Evolutionary conservation across 2,113 vertebrate species (phyloP).

Genomic region (Sinosuthora webbiana): DNA sequence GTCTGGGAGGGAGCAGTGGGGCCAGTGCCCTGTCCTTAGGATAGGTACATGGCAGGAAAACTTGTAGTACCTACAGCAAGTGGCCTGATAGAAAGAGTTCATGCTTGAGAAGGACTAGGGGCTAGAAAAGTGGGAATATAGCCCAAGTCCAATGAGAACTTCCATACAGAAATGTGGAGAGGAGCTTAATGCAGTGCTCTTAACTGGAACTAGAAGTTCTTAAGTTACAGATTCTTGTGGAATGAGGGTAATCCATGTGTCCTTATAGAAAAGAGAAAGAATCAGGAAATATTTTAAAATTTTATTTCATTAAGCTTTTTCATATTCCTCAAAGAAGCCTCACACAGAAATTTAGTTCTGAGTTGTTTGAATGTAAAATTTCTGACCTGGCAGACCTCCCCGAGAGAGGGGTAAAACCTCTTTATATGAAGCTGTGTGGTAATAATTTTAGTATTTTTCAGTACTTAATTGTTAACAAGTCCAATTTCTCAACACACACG

Average conservation of each 20-base stretch:
- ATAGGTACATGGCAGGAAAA: neutral
- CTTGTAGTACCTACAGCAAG: neutral
- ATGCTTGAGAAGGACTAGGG: neutral
- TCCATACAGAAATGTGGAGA: accelerated
- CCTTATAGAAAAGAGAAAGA: neutral
- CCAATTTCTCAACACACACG: neutral
- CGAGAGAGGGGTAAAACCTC: neutral
- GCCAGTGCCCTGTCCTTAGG: neutral
- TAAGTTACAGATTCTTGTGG: neutral
- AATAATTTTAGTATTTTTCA: neutral
- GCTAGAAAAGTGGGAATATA: neutral
- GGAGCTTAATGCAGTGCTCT: neutral
- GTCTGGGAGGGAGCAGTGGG: neutral
- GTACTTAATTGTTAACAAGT: neutral
- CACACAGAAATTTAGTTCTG: neutral
- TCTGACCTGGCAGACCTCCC: neutral
- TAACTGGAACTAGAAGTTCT: neutral
- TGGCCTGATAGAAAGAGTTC: neutral
- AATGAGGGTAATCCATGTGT: neutral
- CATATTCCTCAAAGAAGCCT: neutral
- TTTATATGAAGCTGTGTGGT: neutral
- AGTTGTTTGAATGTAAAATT: neutral
- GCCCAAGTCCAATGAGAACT: neutral
- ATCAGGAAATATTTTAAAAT: neutral
- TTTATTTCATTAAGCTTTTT: neutral